phyloP scores from a whole-genome alignment of 2,113 vertebrate genomes.

The Psammodynastes pulverulentus region DNA sequence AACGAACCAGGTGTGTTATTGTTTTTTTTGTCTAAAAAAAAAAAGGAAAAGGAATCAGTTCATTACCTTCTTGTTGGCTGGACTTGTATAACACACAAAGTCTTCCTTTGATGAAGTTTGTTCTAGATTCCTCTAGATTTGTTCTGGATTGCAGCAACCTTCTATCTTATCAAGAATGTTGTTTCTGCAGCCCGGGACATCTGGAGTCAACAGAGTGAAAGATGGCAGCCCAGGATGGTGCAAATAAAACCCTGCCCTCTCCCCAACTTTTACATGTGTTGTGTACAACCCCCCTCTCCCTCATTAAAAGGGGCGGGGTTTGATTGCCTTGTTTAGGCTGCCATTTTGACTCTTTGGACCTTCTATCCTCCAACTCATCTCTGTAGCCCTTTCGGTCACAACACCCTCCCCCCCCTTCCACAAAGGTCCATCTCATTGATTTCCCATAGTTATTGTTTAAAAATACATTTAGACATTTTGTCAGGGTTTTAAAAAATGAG shows the following conservation, averaged over 20 bases:
- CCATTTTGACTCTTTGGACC: background rate
- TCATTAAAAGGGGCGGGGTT: background rate
- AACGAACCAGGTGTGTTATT: background rate
- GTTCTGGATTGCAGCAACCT: background rate
- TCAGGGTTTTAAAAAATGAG: background rate
- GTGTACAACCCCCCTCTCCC: too few species aligned
- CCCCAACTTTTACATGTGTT: background rate
- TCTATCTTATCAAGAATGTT: background rate
- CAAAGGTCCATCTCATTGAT: background rate
- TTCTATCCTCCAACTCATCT: background rate
- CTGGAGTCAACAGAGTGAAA: background rate
- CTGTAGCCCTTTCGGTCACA: background rate
- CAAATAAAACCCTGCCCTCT: background rate
- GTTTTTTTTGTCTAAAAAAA: background rate
- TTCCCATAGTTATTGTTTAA: background rate
- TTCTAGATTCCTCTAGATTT: background rate
- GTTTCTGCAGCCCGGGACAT: background rate
- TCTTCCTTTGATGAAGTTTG: background rate
- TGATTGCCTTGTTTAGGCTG: background rate
- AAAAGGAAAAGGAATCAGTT: background rate
- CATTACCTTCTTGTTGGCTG: background rate
- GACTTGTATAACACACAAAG: background rate
- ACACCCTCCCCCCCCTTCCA: background rate
- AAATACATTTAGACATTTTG: background rate
- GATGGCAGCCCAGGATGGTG: background rate